A percentile compares a stretch with the other conserved stretches of the same genome.
Evolutionary conservation across 2,888 invertebrate species (phyloP).

Genomic region (Dryomyza anilis): DNA sequence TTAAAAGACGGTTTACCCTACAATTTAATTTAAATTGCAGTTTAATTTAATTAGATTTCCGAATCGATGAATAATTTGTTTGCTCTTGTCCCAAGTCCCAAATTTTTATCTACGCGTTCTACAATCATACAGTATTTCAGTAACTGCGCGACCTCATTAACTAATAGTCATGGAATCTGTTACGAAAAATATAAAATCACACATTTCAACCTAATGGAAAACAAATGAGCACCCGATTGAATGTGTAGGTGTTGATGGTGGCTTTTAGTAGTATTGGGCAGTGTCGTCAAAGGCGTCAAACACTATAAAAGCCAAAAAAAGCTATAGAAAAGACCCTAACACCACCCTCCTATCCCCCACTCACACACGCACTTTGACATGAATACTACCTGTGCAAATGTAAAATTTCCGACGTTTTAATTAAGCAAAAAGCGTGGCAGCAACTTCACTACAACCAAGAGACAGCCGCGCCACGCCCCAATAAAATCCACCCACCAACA

Average conservation of each 20-base stretch:
- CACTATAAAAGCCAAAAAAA: neutral
- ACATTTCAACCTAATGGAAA: neutral
- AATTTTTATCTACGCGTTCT: too few relatives aligned
- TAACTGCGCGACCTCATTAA: too few relatives aligned
- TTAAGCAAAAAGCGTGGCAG: neutral
- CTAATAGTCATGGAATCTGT: too few relatives aligned
- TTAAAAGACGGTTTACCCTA: too few relatives aligned
- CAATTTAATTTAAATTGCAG: too few relatives aligned
- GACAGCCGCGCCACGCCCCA: neutral
- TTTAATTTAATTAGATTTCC: too few relatives aligned
- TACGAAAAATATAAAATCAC: neutral
- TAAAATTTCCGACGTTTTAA: constrained; percentile 8
- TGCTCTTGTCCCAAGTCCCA: too few relatives aligned
- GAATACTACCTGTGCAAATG: neutral
- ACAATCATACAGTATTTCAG: too few relatives aligned
- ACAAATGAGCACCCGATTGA: neutral
- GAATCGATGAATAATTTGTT: too few relatives aligned
- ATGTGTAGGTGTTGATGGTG: too few relatives aligned
- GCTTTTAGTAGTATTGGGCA: too few relatives aligned
- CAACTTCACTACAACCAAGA: neutral
- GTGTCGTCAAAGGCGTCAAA: too few relatives aligned
- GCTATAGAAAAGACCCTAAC: neutral
- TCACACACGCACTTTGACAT: neutral
- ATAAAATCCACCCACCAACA: neutral
- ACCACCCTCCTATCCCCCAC: neutral